These are phyloP conservation scores for Equus quagga DNA, from an alignment of 2,113 vertebrate species.

Conservation along the genomic window DNA sequence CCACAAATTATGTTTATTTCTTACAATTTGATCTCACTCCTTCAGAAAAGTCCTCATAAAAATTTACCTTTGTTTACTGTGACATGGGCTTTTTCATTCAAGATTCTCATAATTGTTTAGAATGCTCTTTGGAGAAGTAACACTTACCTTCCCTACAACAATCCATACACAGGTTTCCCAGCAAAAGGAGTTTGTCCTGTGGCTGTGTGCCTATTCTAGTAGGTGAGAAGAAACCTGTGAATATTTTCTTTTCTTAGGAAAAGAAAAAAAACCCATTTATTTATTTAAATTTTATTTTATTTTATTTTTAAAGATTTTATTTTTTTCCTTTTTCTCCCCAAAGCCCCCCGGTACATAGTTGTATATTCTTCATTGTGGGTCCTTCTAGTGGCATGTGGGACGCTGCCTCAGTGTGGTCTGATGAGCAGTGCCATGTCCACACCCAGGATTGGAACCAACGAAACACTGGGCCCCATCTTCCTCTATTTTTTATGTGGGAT, in stretches of 20 bases:
- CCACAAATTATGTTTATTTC: slow-evolving; percentile 15
- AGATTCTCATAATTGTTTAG: background rate
- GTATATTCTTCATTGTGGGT: no score
- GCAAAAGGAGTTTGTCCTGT: background rate
- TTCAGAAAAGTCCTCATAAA: slow-evolving; percentile 13
- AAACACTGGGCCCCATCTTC: no score
- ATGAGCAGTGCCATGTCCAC: no score
- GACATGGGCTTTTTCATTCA: background rate
- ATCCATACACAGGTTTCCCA: background rate
- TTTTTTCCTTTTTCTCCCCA: no score
- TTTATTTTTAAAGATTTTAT: no score
- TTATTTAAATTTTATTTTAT: no score
- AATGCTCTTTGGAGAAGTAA: slow-evolving; percentile 26
- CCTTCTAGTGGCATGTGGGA: no score
- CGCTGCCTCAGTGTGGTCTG: no score
- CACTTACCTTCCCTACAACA: background rate
- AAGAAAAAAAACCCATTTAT: background rate
- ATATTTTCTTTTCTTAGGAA: background rate
- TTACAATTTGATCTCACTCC: background rate
- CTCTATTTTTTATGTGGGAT: no score
- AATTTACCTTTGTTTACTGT: background rate
- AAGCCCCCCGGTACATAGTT: no score
- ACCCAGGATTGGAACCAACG: no score
- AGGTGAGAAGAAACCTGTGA: background rate
- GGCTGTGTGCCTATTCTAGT: background rate